These are phyloP conservation scores for Zaprionus davidi DNA, from an alignment of 1,140 invertebrate species.

Conservation along the genomic window DNA sequence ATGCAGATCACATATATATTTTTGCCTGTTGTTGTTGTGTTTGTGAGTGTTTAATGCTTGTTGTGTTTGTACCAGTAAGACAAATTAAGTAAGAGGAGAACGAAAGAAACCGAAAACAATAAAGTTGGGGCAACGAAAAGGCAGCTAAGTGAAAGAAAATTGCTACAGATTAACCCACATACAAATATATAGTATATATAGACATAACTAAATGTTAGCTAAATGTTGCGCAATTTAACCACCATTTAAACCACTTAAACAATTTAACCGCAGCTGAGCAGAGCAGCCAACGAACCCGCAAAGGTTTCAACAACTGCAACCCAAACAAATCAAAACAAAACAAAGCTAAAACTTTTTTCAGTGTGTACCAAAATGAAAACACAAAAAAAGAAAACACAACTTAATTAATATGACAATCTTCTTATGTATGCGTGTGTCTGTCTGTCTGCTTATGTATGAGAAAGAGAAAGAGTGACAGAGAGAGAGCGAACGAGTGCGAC, in stretches of 20 bases:
- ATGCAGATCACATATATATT: conserved; percentile 59
- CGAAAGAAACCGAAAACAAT: conserved; percentile 55
- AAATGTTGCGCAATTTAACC: conserved; percentile 60
- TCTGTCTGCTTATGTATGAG: conserved; percentile 19
- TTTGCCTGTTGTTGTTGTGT: conserved; percentile 69
- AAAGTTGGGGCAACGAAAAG: conserved; percentile 70
- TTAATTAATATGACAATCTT: conserved; percentile 73
- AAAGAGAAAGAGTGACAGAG: conserved; percentile 23
- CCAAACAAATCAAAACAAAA: conserved; percentile 26
- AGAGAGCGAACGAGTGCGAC: conserved; percentile 46
- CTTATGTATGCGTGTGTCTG: conserved; percentile 40
- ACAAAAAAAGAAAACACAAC: conserved; percentile 33
- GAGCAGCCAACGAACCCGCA: conserved; percentile 47
- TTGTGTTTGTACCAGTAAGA: conserved; percentile 35
- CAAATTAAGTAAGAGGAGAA: neutral
- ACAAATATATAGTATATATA: conserved; percentile 33
- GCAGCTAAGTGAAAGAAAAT: conserved; percentile 25
- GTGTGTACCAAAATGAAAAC: conserved; percentile 39
- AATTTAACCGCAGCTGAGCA: conserved; percentile 25
- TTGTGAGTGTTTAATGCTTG: conserved; percentile 66
- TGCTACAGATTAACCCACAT: conserved; percentile 23
- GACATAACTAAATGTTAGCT: conserved; percentile 57
- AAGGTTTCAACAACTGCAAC: conserved; percentile 64
- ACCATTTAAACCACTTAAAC: conserved; percentile 30
- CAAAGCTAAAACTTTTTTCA: conserved; percentile 45